Percentiles rank a stretch among this genome's conserved stretches.
These are phyloP conservation scores for Octodon degus DNA, from an alignment of 2,113 vertebrate species.

Conservation along the genomic window DNA sequence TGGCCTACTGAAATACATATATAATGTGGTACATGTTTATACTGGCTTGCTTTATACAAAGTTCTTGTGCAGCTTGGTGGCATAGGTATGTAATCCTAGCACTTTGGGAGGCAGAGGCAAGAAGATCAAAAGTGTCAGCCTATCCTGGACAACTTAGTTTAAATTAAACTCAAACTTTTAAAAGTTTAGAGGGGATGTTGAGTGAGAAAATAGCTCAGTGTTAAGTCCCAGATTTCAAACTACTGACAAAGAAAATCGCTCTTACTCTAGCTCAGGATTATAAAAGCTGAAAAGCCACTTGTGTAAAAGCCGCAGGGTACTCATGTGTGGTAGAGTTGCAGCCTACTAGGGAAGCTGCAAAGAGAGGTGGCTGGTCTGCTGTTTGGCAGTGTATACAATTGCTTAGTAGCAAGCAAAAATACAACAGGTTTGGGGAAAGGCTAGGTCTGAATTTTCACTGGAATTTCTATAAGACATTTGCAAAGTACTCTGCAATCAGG, in stretches of 20 bases:
- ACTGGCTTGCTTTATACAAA: slow-evolving; percentile 28
- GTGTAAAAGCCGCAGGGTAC: not conserved
- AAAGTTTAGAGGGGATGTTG: not conserved
- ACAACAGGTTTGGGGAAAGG: not conserved
- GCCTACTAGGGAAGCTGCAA: not conserved
- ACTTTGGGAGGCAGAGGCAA: not conserved
- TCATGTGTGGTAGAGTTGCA: not conserved
- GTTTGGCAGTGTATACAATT: not conserved
- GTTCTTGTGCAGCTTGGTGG: not conserved
- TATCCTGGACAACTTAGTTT: not conserved
- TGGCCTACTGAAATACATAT: not conserved
- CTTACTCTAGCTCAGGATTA: not conserved
- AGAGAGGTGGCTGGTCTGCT: not conserved
- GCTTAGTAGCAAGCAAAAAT: not conserved
- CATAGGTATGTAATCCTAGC: not conserved
- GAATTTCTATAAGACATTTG: not conserved
- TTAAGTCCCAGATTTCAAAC: not conserved
- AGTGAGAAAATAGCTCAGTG: not conserved
- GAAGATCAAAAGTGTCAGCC: not conserved
- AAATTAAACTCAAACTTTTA: not conserved
- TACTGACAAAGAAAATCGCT: not conserved
- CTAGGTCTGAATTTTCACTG: not conserved
- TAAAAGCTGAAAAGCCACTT: not conserved
- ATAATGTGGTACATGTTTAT: not conserved
- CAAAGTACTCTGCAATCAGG: not conserved